Conservation (phyloP, 2,888 invertebrate genomes). For the Pseudococcus jackbeardsleyi region DNA sequence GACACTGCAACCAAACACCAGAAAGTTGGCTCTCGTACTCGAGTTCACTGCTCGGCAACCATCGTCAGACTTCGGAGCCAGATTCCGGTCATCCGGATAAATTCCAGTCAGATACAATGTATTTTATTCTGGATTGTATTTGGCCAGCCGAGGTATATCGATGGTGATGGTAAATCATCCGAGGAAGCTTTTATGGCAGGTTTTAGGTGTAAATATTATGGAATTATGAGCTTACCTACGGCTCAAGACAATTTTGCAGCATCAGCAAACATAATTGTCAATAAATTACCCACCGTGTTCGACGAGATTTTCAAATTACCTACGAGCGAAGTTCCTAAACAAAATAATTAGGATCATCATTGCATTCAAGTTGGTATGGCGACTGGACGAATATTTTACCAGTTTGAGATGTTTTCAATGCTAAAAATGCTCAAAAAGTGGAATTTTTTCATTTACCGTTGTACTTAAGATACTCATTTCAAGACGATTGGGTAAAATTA, state of each 20-base stretch:
- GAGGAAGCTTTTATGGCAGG: neutral
- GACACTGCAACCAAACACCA: constrained; percentile 1
- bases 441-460: too few relatives aligned
- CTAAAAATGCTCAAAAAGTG: too few relatives aligned
- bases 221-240: neutral
- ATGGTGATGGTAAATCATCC: neutral
- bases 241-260: neutral
- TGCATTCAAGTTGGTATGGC: too few relatives aligned
- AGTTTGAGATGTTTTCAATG: too few relatives aligned
- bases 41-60: constrained; percentile 47
- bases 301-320: neutral
- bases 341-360: too few relatives aligned
- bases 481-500: too few relatives aligned
- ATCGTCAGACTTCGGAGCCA: constrained; percentile 20
- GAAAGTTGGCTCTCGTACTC: neutral
- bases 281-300: neutral
- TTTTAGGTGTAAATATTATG: neutral
- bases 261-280: neutral
- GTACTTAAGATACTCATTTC: too few relatives aligned
- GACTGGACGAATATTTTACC: too few relatives aligned
- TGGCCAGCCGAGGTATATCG: neutral
- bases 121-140: neutral
- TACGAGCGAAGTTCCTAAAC: too few relatives aligned
- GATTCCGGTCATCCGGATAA: constrained; percentile 61
- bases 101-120: constrained; percentile 43